Conservation (phyloP, 2,113 vertebrate species). For the Datnioides undecimradiatus region DNA sequence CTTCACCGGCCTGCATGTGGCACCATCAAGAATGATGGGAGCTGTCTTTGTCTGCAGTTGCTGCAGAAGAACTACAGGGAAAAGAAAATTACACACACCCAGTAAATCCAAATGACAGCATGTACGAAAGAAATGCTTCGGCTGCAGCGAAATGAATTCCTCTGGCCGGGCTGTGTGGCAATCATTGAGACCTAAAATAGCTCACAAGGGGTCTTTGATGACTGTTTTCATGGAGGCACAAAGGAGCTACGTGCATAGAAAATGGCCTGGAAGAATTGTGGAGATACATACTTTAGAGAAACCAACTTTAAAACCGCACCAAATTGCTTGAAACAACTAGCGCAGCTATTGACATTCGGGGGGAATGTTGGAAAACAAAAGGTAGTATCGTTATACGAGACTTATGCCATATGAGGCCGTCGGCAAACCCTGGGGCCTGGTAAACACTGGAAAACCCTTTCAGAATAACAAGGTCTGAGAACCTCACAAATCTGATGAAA, state of each 20-base stretch:
- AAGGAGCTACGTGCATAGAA: conserved; percentile 16
- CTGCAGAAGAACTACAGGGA: conserved; percentile 28
- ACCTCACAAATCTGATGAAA: conserved; percentile 17
- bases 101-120: conserved; percentile 54
- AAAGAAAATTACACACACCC: conserved; percentile 10
- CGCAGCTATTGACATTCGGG: not conserved
- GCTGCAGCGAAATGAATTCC: conserved; percentile 44
- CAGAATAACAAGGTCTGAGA: conserved; percentile 4
- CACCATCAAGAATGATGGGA: conserved; percentile 9
- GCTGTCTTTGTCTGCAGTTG: conserved; percentile 23
- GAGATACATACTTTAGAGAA: not conserved
- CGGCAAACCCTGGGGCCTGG: conserved; percentile 2
- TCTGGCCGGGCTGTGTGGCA: conserved; percentile 23
- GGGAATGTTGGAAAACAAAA: not conserved
- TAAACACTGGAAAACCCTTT: conserved; percentile 4
- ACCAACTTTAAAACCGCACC: conserved; percentile 1
- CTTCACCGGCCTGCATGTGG: conserved; percentile 21
- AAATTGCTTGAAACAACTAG: not conserved
- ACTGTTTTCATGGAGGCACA: conserved; percentile 37
- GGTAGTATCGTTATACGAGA: not conserved
- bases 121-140: conserved; percentile 29
- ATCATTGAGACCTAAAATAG: conserved; percentile 39
- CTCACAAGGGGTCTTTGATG: conserved; percentile 52
- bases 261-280: conserved; percentile 1
- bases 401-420: not conserved